Conservation (phyloP, 1,140 invertebrate genomes). For the Habropoda laboriosa region DNA sequence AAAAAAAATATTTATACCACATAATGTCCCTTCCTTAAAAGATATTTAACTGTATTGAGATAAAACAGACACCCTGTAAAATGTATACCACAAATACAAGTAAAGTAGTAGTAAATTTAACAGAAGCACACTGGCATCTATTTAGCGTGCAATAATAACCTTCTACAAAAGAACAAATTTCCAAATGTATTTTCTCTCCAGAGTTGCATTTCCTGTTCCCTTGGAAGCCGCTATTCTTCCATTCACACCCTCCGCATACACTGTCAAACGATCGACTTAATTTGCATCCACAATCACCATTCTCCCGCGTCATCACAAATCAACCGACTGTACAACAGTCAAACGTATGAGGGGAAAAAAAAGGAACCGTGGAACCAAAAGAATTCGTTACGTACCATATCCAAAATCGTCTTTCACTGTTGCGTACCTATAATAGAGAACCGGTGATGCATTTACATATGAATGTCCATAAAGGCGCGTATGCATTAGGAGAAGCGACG, state of each 20-base stretch:
- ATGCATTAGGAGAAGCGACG: too few species aligned
- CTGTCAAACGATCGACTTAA: slow-evolving; percentile 48
- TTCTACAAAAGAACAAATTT: neutral
- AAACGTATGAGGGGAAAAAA: slow-evolving; percentile 31
- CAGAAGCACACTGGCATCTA: too few species aligned
- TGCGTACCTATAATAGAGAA: slow-evolving; percentile 49
- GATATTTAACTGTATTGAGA: too few species aligned
- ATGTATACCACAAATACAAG: too few species aligned
- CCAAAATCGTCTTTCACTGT: too few species aligned
- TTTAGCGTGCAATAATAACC: too few species aligned
- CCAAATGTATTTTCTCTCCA: neutral
- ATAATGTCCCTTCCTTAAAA: too few species aligned
- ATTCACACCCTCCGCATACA: slow-evolving; percentile 4
- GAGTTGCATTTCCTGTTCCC: neutral
- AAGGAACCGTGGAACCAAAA: neutral
- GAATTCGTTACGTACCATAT: slow-evolving; percentile 12
- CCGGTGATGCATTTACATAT: slow-evolving; percentile 60
- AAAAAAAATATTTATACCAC: too few species aligned
- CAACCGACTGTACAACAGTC: slow-evolving; percentile 21
- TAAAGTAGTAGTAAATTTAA: too few species aligned
- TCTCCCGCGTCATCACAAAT: slow-evolving; percentile 7
- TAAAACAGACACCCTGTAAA: too few species aligned
- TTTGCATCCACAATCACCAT: slow-evolving; percentile 45
- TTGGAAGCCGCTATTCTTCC: neutral
- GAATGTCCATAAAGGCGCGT: too few species aligned